Percentiles rank a stretch among this genome's conserved stretches.
These are phyloP conservation scores for Enteromius afrohamiltoni DNA, from an alignment of 2,797 vertebrate species.

Conservation along the genomic window DNA sequence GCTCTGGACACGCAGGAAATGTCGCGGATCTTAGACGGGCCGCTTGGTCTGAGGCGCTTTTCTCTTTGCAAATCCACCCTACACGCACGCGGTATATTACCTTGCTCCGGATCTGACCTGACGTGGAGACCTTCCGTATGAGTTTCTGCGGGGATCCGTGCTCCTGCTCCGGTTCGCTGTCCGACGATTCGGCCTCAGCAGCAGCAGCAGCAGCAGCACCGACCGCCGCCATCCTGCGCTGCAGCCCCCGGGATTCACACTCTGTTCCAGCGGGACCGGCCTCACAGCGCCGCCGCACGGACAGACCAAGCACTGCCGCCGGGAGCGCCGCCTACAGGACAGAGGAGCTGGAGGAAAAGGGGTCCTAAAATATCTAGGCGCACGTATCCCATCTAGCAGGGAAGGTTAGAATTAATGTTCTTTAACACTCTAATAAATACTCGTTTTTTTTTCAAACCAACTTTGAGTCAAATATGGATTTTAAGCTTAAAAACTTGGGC, in stretches of 20 bases:
- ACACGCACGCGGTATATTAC: conserved; percentile 69
- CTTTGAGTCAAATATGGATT: no score
- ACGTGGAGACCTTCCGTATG: conserved; percentile 94
- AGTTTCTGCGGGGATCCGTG: conserved; percentile 92
- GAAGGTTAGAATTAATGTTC: background rate
- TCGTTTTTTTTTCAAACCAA: no score
- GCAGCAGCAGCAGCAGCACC: conserved; percentile 69
- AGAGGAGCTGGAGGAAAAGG: background rate
- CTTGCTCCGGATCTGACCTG: conserved; percentile 95
- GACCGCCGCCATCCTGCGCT: conserved; percentile 80
- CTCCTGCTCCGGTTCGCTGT: conserved; percentile 94
- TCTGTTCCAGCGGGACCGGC: conserved; percentile 44
- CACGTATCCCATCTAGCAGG: background rate
- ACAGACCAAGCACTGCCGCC: conserved; percentile 36
- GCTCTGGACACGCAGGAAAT: conserved; percentile 35
- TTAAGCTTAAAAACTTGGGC: no score
- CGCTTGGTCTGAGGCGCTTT: conserved; percentile 36
- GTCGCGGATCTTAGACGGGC: conserved; percentile 51
- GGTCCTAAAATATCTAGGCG: background rate
- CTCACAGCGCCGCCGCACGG: conserved; percentile 76
- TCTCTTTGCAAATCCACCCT: background rate
- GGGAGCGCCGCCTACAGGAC: conserved; percentile 50
- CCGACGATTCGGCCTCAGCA: conserved; percentile 88
- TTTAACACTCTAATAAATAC: no score
- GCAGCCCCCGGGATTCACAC: conserved; percentile 56